Evolutionary conservation across 2,888 invertebrate species (phyloP).

Genomic region (Chydorus sphaericus): DNA sequence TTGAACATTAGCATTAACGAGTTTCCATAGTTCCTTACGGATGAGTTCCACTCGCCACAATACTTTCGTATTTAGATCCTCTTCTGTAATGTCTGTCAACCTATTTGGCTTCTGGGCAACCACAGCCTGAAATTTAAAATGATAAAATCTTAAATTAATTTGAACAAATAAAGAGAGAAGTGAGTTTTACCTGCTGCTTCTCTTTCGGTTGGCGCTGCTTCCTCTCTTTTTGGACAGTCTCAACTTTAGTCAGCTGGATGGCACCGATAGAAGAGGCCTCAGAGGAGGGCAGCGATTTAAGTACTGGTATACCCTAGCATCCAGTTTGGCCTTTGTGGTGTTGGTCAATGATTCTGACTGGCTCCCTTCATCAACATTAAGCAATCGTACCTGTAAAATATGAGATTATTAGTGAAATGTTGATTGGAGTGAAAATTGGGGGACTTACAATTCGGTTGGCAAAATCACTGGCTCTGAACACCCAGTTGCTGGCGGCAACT

Average conservation of each 20-base stretch:
- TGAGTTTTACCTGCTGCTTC: too few species aligned
- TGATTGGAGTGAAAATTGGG: not conserved
- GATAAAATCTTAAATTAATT: too few species aligned
- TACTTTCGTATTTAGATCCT: not conserved
- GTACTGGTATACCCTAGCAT: not conserved
- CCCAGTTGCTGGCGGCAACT: slow-evolving; percentile 1
- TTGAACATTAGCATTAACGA: too few species aligned
- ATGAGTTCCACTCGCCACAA: not conserved
- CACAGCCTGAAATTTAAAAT: not conserved
- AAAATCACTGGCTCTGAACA: slow-evolving; percentile 3
- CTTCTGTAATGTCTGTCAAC: not conserved
- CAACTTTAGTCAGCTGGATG: not conserved
- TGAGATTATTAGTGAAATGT: not conserved
- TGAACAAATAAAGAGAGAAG: not conserved
- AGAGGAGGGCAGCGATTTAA: not conserved
- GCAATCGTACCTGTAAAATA: not conserved
- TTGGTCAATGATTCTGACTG: not conserved
- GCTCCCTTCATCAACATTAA: not conserved
- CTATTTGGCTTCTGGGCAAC: not conserved
- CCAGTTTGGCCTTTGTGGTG: not conserved
- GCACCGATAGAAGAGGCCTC: not conserved
- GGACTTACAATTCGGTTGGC: not conserved
- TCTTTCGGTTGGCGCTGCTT: not conserved
- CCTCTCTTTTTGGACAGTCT: not conserved
- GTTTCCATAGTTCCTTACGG: too few species aligned